phyloP scores from a whole-genome alignment of 2,797 vertebrate genomes.

The Rhyacichthys aspro region DNA sequence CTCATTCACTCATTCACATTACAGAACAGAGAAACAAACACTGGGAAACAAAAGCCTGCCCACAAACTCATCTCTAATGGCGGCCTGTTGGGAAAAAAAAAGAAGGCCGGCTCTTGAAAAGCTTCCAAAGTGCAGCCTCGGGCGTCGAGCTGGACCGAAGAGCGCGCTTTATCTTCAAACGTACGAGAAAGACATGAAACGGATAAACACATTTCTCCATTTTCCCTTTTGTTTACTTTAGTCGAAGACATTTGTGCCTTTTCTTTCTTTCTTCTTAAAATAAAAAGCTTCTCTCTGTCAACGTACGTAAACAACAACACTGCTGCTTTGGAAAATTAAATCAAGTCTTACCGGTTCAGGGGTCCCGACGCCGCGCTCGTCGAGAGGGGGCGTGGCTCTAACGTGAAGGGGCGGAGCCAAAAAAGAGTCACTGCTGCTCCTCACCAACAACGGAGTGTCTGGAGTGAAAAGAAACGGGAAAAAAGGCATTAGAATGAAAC shows the following conservation, averaged over 20 bases:
- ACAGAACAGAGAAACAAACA: background rate
- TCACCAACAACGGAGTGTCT: conserved; percentile 79
- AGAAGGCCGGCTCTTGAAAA: conserved; percentile 37
- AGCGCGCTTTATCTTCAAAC: background rate
- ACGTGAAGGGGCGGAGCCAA: conserved; percentile 44
- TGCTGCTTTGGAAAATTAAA: background rate
- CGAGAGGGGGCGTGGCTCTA: conserved; percentile 54
- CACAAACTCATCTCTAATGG: conserved; percentile 41
- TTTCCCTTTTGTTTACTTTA: background rate
- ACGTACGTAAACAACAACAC: too few relatives aligned
- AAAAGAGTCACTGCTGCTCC: conserved; percentile 80
- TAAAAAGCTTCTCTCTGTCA: too few relatives aligned
- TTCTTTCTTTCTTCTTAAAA: too few relatives aligned
- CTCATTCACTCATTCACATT: too few relatives aligned
- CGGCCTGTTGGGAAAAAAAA: conserved; percentile 22
- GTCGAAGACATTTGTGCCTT: too few relatives aligned
- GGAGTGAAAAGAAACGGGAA: conserved; percentile 13
- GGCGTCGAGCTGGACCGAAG: conserved; percentile 17
- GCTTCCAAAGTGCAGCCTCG: conserved; percentile 58
- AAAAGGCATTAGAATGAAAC: too few relatives aligned
- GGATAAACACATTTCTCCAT: background rate
- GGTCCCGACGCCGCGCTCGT: conserved; percentile 59
- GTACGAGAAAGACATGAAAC: background rate
- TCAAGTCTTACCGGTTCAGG: conserved; percentile 75
- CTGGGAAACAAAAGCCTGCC: conserved; percentile 14